Evolutionary conservation across 2,797 vertebrate genomes (phyloP).

Genomic region (Pachyuromys duprasi): DNA sequence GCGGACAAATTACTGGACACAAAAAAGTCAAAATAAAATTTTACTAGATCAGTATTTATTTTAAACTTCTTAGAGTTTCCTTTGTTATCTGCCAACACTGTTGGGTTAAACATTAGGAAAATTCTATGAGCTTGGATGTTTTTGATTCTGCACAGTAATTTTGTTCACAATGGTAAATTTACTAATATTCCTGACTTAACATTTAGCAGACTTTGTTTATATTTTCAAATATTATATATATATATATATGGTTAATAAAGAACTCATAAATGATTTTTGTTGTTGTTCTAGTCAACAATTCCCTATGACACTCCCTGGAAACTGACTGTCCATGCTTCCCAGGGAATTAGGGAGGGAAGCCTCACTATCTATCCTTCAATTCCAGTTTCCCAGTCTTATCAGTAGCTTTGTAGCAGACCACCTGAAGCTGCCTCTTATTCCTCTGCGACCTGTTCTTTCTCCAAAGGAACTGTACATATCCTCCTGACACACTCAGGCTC

Average conservation of each 20-base stretch:
- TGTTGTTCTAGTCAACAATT: not conserved
- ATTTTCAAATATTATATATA: not conserved
- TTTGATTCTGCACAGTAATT: not conserved
- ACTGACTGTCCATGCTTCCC: not conserved
- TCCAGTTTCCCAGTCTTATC: too few species aligned
- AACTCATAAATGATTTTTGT: not conserved
- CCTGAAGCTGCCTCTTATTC: not conserved
- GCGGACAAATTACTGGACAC: not conserved
- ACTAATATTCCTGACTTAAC: not conserved
- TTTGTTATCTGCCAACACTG: slow-evolving; percentile 30
- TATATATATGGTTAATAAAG: not conserved
- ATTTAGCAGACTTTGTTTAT: not conserved
- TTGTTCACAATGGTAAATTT: not conserved
- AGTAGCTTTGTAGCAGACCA: not conserved
- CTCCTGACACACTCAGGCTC: not conserved
- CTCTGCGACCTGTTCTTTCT: too few species aligned
- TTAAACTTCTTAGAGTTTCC: not conserved
- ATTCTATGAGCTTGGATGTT: not conserved
- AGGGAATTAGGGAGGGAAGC: not conserved
- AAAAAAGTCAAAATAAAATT: slow-evolving; percentile 53
- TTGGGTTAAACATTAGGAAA: not conserved
- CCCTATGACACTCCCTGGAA: not conserved
- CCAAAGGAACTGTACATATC: not conserved
- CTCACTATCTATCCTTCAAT: not conserved
- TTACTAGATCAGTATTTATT: not conserved